Conservation (phyloP, 2,113 vertebrate species). For the Cairina moschata region DNA sequence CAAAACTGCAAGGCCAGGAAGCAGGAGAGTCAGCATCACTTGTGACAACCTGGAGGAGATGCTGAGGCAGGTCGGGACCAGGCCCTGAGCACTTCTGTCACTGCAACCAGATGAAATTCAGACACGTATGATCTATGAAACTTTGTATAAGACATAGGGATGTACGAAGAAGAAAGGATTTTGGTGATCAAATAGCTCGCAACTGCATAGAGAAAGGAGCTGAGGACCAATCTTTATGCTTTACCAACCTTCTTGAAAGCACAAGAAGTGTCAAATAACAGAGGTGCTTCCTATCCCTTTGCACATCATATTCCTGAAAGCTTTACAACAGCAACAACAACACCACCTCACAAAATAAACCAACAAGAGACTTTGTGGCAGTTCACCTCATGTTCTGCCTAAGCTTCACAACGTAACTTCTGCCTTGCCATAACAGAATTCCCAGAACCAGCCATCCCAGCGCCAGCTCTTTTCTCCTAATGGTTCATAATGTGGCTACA, state of each 20-base stretch:
- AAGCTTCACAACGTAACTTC: not conserved
- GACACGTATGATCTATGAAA: not conserved
- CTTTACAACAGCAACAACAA: not conserved
- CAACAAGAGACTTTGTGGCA: not conserved
- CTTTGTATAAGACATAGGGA: not conserved
- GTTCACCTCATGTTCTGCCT: not conserved
- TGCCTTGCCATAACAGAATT: not conserved
- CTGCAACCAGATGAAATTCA: not conserved
- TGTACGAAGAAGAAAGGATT: not conserved
- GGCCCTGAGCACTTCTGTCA: not conserved
- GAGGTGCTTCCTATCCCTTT: not conserved
- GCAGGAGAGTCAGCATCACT: not conserved
- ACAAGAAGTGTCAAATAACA: not conserved
- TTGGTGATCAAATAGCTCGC: not conserved
- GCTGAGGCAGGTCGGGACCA: not conserved
- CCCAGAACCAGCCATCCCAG: not conserved
- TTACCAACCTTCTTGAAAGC: not conserved
- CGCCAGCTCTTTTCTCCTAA: accelerated
- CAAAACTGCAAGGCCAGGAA: not conserved
- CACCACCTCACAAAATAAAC: not conserved
- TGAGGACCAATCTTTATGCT: not conserved
- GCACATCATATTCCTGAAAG: not conserved
- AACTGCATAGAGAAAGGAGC: not conserved
- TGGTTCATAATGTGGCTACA: not conserved
- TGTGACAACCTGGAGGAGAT: not conserved